phyloP scores from a whole-genome alignment of 2,113 vertebrate species.

The Tringa solitaria region DNA sequence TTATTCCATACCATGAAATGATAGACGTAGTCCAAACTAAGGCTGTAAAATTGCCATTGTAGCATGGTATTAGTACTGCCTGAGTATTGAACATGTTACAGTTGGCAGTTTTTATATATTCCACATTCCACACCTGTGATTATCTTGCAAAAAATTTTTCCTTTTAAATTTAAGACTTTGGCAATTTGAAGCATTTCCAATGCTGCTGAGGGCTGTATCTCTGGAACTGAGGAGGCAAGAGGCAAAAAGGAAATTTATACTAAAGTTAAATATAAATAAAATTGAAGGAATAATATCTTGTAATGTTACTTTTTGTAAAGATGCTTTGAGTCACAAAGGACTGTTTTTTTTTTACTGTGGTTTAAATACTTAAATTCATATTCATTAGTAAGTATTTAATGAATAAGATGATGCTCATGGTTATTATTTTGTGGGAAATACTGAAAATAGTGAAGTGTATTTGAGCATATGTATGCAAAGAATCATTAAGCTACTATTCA shows the following conservation, averaged over 20 bases:
- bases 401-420: not conserved
- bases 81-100: not conserved
- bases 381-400: not conserved
- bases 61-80: not conserved
- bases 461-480: not conserved
- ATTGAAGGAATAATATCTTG: not conserved
- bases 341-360: not conserved
- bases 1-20: not conserved
- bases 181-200: not conserved
- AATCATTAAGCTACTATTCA: constrained; percentile 1
- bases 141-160: not conserved
- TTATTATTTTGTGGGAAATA: not conserved
- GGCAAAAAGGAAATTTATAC: not conserved
- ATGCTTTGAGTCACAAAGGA: not conserved
- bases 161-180: not conserved
- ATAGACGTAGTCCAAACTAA: not conserved
- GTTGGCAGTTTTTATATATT: not conserved
- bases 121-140: not conserved
- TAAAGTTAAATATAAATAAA: not conserved
- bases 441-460: not conserved
- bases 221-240: not conserved
- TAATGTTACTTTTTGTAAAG: not conserved
- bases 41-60: not conserved
- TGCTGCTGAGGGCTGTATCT: not conserved
- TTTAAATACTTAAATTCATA: not conserved